Evolutionary conservation across 2,797 vertebrate species (phyloP).

Genomic region (Myotis pilosus): DNA sequence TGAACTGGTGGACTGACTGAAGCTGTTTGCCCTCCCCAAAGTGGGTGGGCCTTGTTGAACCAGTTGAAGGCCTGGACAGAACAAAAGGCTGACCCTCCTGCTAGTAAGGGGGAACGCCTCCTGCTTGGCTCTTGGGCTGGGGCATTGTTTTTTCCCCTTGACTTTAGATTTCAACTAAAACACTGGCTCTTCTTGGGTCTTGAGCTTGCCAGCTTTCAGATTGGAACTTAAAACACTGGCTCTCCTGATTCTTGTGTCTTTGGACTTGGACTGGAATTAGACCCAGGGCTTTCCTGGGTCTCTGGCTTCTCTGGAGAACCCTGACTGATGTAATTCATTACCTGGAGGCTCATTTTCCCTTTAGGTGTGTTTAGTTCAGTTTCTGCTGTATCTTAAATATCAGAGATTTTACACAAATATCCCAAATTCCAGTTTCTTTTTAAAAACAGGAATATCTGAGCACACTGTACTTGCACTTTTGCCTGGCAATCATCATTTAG

Average conservation of each 20-base stretch:
- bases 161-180: not conserved
- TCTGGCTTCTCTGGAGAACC: not conserved
- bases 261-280: not conserved
- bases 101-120: no score
- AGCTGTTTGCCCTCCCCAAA: not conserved
- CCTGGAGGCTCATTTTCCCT: not conserved
- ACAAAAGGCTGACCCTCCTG: not conserved
- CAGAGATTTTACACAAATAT: not conserved
- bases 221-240: not conserved
- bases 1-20: not conserved
- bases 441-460: not conserved
- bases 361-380: not conserved
- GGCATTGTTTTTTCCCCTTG: not conserved
- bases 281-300: not conserved
- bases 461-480: not conserved
- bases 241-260: not conserved
- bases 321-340: not conserved
- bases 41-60: not conserved
- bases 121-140: no score
- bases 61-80: not conserved
- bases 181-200: not conserved
- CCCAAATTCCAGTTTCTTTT: not conserved
- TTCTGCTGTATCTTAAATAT: not conserved
- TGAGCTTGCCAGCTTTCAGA: not conserved
- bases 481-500: not conserved